Conservation (phyloP, 2,113 vertebrate genomes). For the Taurulus bubalis region DNA sequence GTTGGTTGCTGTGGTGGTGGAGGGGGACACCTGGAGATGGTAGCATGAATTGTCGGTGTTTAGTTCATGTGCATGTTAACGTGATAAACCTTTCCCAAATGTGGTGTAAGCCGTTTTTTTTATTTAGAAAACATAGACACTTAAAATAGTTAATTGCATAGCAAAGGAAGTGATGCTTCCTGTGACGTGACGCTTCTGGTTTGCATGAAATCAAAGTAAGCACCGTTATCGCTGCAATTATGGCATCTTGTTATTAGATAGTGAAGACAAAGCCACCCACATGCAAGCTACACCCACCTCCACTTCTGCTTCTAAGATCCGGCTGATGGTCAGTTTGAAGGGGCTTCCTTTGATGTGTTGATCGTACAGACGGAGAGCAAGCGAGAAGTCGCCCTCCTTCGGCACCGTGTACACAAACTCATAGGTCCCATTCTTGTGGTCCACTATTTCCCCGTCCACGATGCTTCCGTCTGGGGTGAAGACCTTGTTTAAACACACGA, state of each 20-base stretch:
- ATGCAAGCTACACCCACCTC: slow-evolving; percentile 55
- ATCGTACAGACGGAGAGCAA: slow-evolving; percentile 94
- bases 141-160: too few relatives aligned
- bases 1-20: slow-evolving; percentile 78
- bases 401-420: slow-evolving; percentile 95
- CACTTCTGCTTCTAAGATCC: slow-evolving; percentile 82
- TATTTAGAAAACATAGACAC: too few relatives aligned
- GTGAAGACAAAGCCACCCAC: background rate
- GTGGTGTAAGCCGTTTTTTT: too few relatives aligned
- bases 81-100: background rate
- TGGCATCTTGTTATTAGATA: background rate
- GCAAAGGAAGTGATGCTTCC: too few relatives aligned
- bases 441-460: slow-evolving; percentile 94
- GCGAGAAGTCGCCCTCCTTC: slow-evolving; percentile 94
- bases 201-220: background rate
- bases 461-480: slow-evolving; percentile 96
- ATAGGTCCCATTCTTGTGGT: slow-evolving; percentile 97
- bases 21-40: slow-evolving; percentile 75
- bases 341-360: slow-evolving; percentile 99
- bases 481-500: slow-evolving; percentile 65
- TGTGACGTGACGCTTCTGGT: background rate
- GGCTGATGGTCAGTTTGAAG: slow-evolving; percentile 91
- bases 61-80: background rate
- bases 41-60: background rate
- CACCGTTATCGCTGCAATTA: background rate